A percentile compares a stretch with the other conserved stretches of the same genome.
These are phyloP conservation scores for Rhynchomys soricoides DNA, from an alignment of 2,113 vertebrate genomes.

Conservation along the genomic window DNA sequence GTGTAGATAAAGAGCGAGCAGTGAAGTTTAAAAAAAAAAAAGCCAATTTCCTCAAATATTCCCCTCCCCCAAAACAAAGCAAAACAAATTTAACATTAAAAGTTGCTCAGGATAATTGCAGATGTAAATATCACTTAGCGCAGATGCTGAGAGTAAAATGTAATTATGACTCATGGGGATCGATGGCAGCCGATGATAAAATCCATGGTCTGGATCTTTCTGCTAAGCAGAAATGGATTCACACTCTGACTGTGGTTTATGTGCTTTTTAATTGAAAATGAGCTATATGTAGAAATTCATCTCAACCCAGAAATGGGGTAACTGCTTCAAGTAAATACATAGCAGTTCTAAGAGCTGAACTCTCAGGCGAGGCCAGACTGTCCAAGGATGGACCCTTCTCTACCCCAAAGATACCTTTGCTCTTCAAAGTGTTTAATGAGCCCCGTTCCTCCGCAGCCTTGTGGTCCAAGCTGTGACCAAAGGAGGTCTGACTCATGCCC, in stretches of 20 bases:
- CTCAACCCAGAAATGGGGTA: not conserved
- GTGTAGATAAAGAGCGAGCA: not conserved
- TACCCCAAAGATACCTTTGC: not conserved
- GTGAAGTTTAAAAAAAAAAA: not conserved
- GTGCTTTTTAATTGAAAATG: conserved; percentile 60
- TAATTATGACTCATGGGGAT: conserved; percentile 67
- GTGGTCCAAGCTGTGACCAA: not conserved
- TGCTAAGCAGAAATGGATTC: conserved; percentile 5
- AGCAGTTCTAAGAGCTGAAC: not conserved
- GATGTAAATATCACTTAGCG: conserved; percentile 61
- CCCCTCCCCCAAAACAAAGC: not conserved
- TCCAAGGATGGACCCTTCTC: not conserved
- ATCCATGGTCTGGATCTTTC: conserved; percentile 61
- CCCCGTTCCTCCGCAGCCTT: no score
- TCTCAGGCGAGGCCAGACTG: not conserved
- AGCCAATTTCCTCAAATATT: conserved; percentile 28
- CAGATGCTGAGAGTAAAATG: conserved; percentile 42
- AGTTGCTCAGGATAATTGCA: conserved; percentile 47
- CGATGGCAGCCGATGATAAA: conserved; percentile 66
- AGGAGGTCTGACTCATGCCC: not conserved
- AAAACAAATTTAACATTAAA: conserved; percentile 20
- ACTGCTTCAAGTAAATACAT: not conserved
- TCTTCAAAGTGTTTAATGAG: no score
- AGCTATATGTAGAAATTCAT: conserved; percentile 29
- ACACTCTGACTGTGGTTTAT: not conserved